Conservation (phyloP, 2,113 vertebrate genomes). For the Psittacula cyanocephala region DNA sequence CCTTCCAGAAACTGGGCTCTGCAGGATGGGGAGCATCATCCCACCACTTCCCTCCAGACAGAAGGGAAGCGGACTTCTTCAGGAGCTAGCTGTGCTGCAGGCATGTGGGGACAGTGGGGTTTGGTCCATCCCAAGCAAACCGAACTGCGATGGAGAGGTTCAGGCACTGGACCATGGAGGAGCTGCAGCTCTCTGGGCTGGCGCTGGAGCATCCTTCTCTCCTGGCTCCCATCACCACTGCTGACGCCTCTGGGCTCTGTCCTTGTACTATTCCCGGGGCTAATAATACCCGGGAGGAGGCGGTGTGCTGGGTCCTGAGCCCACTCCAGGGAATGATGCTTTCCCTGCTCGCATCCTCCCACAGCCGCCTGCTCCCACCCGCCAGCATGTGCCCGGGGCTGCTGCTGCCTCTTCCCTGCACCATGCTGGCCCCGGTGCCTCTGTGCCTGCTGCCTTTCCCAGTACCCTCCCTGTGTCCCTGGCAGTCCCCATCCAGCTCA, state of each 20-base stretch:
- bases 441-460: background rate
- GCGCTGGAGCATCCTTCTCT: background rate
- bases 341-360: background rate
- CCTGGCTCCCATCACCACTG: rapidly evolving
- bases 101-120: too few relatives aligned
- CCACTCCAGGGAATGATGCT: background rate
- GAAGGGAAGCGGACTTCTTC: rapidly evolving
- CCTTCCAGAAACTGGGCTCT: background rate
- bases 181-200: background rate
- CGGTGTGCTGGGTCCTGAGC: background rate
- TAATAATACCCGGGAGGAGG: background rate
- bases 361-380: background rate
- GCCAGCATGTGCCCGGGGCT: background rate
- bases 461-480: rapidly evolving
- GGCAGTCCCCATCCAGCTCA: rapidly evolving
- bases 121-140: rapidly evolving
- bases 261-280: background rate
- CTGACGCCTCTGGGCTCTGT: background rate
- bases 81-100: background rate
- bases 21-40: rapidly evolving
- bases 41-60: rapidly evolving
- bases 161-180: rapidly evolving
- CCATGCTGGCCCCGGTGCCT: rapidly evolving
- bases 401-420: background rate
- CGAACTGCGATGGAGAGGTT: background rate